These are phyloP conservation scores for Anthophora plumipes DNA, from an alignment of 2,888 invertebrate species.

Conservation along the genomic window DNA sequence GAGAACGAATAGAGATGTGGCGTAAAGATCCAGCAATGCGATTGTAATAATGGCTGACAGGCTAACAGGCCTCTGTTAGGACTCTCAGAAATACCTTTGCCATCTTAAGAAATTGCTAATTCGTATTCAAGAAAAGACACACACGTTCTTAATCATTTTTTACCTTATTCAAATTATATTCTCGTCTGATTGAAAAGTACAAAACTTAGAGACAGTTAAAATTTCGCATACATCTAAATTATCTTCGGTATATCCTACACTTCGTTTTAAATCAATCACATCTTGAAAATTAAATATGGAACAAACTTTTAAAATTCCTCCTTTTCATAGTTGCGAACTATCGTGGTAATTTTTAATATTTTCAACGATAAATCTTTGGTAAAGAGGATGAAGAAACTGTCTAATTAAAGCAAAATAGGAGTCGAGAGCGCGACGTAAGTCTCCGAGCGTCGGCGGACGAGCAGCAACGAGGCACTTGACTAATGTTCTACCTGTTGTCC, in stretches of 20 bases:
- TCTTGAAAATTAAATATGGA: no score
- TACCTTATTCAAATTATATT: no score
- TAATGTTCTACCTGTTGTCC: conserved; percentile 82
- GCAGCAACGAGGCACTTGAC: conserved; percentile 80
- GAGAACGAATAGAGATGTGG: conserved; percentile 77
- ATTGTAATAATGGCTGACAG: conserved; percentile 76
- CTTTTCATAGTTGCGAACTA: no score
- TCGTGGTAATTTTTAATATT: no score
- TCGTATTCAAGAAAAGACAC: not conserved
- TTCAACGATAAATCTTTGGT: not conserved
- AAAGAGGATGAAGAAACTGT: not conserved
- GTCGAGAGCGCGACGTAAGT: conserved; percentile 69
- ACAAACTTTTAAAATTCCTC: no score
- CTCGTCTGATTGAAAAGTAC: no score
- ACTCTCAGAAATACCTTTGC: conserved; percentile 29
- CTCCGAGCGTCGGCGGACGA: conserved; percentile 55
- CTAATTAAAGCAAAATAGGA: not conserved
- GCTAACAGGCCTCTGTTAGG: conserved; percentile 66
- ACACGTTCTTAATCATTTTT: no score
- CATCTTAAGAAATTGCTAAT: not conserved
- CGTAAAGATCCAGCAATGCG: conserved; percentile 73
- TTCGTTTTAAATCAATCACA: no score
- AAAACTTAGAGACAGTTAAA: no score
- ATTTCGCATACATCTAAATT: no score
- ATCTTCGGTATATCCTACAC: no score